These are phyloP conservation scores for Amaurobius ferox DNA, from an alignment of 2,888 invertebrate genomes.

Conservation along the genomic window DNA sequence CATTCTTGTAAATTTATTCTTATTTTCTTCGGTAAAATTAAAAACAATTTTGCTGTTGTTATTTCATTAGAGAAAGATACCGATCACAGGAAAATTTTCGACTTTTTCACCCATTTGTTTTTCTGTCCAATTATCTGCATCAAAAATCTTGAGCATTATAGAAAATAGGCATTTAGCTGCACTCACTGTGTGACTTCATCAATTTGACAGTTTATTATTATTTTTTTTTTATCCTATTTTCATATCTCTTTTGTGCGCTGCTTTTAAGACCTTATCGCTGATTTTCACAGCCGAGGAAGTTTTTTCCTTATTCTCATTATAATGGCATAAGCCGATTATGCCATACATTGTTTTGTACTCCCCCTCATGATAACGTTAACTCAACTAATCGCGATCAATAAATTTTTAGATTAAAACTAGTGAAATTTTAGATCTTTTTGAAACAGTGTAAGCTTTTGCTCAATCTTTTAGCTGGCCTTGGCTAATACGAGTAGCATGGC, in stretches of 20 bases:
- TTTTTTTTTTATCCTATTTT: constrained; percentile 29
- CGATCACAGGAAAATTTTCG: too few species aligned
- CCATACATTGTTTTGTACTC: neutral
- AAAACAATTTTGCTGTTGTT: too few species aligned
- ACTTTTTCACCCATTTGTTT: neutral
- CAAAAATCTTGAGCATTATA: neutral
- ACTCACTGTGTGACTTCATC: neutral
- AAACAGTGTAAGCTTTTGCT: too few species aligned
- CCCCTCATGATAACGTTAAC: neutral
- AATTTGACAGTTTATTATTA: neutral
- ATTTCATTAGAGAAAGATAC: too few species aligned
- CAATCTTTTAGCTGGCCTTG: too few species aligned
- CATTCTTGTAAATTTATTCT: too few species aligned
- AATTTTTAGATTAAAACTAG: neutral
- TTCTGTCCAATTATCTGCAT: neutral
- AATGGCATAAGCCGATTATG: constrained; percentile 9
- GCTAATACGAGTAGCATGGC: too few species aligned
- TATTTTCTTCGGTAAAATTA: too few species aligned
- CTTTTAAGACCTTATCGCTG: constrained; percentile 42
- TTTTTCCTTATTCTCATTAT: constrained; percentile 5
- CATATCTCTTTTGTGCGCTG: constrained; percentile 29
- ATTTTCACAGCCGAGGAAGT: constrained; percentile 36
- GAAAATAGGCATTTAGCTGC: neutral
- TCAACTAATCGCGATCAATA: neutral
- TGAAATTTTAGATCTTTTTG: neutral